phyloP scores from a whole-genome alignment of 2,113 vertebrate species.

The Tupaia tana region DNA sequence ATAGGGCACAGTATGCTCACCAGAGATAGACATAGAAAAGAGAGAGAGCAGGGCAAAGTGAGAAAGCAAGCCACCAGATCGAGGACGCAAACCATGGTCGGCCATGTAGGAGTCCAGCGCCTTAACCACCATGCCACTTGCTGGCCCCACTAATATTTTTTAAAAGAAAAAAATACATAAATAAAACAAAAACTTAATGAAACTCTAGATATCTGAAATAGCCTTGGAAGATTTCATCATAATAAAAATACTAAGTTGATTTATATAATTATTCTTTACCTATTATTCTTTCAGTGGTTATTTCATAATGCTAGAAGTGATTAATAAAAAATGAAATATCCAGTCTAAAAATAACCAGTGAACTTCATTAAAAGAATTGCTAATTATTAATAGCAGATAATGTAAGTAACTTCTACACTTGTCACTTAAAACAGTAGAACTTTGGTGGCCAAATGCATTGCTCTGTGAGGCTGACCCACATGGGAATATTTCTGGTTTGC shows the following conservation, averaged over 20 bases:
- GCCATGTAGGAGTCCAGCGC: too few relatives aligned
- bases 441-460: too few relatives aligned
- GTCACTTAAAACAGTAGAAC: background rate
- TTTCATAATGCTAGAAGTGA: background rate
- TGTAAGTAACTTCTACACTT: background rate
- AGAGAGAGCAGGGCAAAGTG: too few relatives aligned
- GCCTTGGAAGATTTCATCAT: background rate
- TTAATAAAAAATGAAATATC: background rate
- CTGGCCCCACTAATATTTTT: too few relatives aligned
- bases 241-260: background rate
- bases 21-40: too few relatives aligned
- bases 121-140: too few relatives aligned
- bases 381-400: background rate
- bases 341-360: background rate
- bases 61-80: too few relatives aligned
- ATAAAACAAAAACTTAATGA: background rate
- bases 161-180: too few relatives aligned
- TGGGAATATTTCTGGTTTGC: too few relatives aligned
- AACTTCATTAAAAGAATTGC: background rate
- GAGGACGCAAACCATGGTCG: too few relatives aligned
- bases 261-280: background rate
- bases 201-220: background rate
- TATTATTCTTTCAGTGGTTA: background rate
- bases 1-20: too few relatives aligned
- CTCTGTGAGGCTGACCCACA: too few relatives aligned